These are phyloP conservation scores for Corythornis leucogaster DNA, from an alignment of 2,797 vertebrate species.

Conservation along the genomic window DNA sequence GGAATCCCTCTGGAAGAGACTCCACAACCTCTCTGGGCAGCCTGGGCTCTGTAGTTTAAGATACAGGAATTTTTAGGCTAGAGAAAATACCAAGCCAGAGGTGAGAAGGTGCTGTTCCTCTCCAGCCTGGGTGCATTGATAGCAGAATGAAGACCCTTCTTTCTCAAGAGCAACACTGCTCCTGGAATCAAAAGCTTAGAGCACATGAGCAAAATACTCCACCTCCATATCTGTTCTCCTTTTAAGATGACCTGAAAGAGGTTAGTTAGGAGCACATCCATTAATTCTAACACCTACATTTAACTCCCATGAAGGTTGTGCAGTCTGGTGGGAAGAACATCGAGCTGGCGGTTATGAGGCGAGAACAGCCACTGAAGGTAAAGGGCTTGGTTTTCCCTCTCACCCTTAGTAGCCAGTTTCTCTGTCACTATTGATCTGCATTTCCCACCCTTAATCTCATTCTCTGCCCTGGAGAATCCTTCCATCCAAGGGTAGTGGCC, in stretches of 20 bases:
- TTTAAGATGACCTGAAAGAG: not conserved
- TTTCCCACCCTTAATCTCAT: not conserved
- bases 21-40: not conserved
- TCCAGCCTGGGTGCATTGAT: accelerated
- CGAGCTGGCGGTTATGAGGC: constrained; percentile 86
- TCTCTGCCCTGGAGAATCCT: not conserved
- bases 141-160: not conserved
- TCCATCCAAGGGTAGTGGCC: not conserved
- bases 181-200: not conserved
- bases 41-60: not conserved
- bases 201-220: not conserved
- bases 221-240: accelerated
- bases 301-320: constrained; percentile 77
- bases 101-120: not conserved
- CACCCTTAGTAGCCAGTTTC: not conserved
- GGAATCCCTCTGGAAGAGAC: not conserved
- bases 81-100: not conserved
- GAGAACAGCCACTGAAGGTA: constrained; percentile 85
- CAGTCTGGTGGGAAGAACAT: constrained; percentile 89
- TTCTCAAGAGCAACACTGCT: not conserved
- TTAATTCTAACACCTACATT: not conserved
- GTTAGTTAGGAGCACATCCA: not conserved
- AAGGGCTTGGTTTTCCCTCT: not conserved
- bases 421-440: not conserved
- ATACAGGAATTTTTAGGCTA: not conserved